These are phyloP conservation scores for Gibbula magus DNA, from an alignment of 2,888 invertebrate genomes.

Conservation along the genomic window DNA sequence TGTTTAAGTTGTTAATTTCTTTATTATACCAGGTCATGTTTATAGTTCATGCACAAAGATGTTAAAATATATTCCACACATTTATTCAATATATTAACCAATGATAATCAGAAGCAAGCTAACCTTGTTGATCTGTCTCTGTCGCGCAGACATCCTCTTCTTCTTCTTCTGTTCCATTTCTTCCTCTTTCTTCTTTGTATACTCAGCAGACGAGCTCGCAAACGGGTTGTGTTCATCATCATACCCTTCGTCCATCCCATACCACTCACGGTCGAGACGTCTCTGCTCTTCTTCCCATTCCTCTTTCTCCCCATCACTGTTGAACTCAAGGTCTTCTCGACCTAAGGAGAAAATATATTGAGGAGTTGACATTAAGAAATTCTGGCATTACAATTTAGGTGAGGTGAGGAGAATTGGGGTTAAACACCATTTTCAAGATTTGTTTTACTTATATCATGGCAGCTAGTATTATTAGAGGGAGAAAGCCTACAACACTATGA, in stretches of 20 bases:
- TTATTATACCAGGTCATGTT: neutral
- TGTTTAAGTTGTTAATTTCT: too few species aligned
- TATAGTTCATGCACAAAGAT: neutral
- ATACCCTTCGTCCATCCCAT: conserved; percentile 89
- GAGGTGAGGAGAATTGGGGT: too few species aligned
- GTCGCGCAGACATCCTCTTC: conserved; percentile 94
- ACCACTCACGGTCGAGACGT: conserved; percentile 92
- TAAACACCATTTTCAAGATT: too few species aligned
- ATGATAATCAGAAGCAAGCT: neutral
- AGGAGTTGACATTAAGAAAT: too few species aligned
- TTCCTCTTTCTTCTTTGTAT: conserved; percentile 93
- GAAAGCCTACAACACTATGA: too few species aligned
- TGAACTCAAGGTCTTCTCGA: conserved; percentile 49
- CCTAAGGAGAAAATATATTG: too few species aligned
- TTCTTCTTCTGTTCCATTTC: conserved; percentile 92
- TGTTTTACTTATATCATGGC: too few species aligned
- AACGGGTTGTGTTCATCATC: conserved; percentile 94
- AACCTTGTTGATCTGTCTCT: conserved; percentile 93
- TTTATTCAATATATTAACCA: neutral
- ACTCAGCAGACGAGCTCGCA: conserved; percentile 88
- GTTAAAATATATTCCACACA: neutral
- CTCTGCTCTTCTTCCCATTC: conserved; percentile 73
- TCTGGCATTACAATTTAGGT: too few species aligned
- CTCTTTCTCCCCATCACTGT: conserved; percentile 80
- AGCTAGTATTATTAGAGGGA: too few species aligned